Percentiles rank a stretch among this genome's conserved stretches.
Conservation (phyloP, 1,140 invertebrate genomes). For the Drosophila ohnishii region DNA sequence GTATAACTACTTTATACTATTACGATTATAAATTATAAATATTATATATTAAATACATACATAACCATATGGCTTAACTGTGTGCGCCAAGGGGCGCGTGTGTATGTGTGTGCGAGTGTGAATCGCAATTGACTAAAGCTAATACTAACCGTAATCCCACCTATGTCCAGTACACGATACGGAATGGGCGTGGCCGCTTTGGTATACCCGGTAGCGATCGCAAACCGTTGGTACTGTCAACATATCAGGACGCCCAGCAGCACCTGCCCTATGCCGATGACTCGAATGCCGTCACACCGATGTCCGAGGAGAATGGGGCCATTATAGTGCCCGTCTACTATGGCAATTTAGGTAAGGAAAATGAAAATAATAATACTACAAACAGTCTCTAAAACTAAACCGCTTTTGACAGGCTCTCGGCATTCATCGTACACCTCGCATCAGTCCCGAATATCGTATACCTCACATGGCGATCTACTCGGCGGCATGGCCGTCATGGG, state of each 20-base stretch:
- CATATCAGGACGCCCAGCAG: constrained; percentile 97
- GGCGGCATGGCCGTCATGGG: constrained; percentile 87
- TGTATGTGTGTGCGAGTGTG: constrained; percentile 19
- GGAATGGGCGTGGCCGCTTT: constrained; percentile 89
- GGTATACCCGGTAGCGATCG: constrained; percentile 90
- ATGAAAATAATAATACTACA: no score
- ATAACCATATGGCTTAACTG: constrained; percentile 23
- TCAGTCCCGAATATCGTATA: constrained; percentile 95
- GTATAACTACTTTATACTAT: constrained; percentile 35
- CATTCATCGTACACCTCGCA: constrained; percentile 97
- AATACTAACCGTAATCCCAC: constrained; percentile 52
- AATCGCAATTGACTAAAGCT: constrained; percentile 7
- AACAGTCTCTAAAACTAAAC: no score
- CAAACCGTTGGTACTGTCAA: constrained; percentile 96
- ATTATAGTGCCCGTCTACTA: constrained; percentile 96
- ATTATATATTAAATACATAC: constrained; percentile 19
- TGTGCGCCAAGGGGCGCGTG: constrained; percentile 12
- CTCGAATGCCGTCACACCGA: constrained; percentile 98
- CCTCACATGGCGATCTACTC: constrained; percentile 94
- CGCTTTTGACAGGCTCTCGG: constrained; percentile 86
- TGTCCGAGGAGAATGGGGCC: constrained; percentile 98
- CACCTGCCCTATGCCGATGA: constrained; percentile 98
- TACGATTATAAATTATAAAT: constrained; percentile 18
- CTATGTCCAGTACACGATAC: constrained; percentile 85
- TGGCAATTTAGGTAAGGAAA: constrained; percentile 87